Evolutionary conservation across 2,797 vertebrate genomes (phyloP).

Genomic region (Pangasius larnaudii): DNA sequence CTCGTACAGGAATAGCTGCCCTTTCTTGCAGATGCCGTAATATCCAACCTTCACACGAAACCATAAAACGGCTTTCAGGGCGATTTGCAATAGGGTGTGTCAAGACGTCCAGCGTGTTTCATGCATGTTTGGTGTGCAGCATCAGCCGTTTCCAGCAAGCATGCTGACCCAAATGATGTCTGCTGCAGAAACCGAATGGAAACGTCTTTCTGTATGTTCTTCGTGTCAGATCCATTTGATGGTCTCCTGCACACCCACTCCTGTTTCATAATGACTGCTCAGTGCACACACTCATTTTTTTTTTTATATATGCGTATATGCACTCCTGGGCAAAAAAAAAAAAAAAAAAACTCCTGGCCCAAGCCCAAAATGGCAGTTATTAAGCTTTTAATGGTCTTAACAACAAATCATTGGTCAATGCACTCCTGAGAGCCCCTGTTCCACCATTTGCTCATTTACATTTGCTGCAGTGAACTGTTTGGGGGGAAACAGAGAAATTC

Average conservation of each 20-base stretch:
- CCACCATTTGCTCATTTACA: too few species aligned
- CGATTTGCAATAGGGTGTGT: neutral
- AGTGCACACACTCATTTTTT: neutral
- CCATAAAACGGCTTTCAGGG: neutral
- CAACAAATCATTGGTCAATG: too few species aligned
- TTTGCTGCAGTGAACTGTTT: too few species aligned
- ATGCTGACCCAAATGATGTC: neutral
- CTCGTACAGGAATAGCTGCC: constrained; percentile 48
- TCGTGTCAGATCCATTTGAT: neutral
- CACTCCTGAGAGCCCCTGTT: too few species aligned
- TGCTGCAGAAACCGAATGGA: neutral
- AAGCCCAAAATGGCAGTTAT: too few species aligned
- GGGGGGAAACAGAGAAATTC: too few species aligned
- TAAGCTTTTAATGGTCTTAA: too few species aligned
- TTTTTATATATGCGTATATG: too few species aligned
- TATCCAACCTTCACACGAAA: neutral
- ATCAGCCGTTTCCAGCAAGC: neutral
- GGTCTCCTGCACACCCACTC: constrained; percentile 60
- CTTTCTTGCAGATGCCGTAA: constrained; percentile 34
- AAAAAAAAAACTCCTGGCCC: too few species aligned
- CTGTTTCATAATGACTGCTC: constrained; percentile 65
- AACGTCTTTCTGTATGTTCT: neutral
- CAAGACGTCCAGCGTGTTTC: neutral
- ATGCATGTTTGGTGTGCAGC: neutral
- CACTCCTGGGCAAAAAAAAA: too few species aligned